A percentile compares a stretch with the other conserved stretches of the same genome.
Evolutionary conservation across 2,888 invertebrate species (phyloP).

Genomic region (Melinaea marsaeus): DNA sequence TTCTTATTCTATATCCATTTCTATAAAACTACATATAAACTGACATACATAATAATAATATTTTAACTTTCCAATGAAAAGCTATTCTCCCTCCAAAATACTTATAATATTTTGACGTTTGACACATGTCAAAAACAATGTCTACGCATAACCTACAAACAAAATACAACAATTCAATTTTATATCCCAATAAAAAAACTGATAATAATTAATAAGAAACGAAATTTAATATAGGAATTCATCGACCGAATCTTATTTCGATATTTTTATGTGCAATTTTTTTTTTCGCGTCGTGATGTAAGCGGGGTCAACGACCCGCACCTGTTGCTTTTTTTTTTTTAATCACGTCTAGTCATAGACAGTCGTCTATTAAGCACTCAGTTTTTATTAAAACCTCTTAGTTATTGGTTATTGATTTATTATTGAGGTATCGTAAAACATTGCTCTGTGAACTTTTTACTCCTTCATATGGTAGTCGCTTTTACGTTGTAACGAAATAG

Average conservation of each 20-base stretch:
- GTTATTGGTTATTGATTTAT: constrained; percentile 59
- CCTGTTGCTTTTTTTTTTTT: constrained; percentile 56
- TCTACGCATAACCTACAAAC: not conserved
- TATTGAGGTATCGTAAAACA: constrained; percentile 30
- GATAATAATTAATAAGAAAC: constrained; percentile 17
- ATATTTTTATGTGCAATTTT: constrained; percentile 24
- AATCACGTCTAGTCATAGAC: constrained; percentile 46
- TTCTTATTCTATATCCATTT: no score
- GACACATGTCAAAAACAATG: no score
- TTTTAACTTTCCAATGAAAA: no score
- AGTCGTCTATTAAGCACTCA: constrained; percentile 57
- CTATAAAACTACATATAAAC: no score
- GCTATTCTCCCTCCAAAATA: no score
- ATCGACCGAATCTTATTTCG: constrained; percentile 26
- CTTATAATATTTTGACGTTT: no score
- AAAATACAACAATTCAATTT: not conserved
- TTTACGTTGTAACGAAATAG: no score
- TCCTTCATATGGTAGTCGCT: constrained; percentile 5
- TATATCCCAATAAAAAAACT: constrained; percentile 5
- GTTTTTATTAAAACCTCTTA: constrained; percentile 57
- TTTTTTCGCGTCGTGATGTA: constrained; percentile 65
- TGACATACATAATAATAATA: no score
- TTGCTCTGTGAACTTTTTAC: constrained; percentile 11
- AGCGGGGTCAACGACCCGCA: constrained; percentile 51
- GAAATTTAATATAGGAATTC: constrained; percentile 24